These are phyloP conservation scores for Thamnophis elegans DNA, from an alignment of 2,797 vertebrate genomes.

Conservation along the genomic window DNA sequence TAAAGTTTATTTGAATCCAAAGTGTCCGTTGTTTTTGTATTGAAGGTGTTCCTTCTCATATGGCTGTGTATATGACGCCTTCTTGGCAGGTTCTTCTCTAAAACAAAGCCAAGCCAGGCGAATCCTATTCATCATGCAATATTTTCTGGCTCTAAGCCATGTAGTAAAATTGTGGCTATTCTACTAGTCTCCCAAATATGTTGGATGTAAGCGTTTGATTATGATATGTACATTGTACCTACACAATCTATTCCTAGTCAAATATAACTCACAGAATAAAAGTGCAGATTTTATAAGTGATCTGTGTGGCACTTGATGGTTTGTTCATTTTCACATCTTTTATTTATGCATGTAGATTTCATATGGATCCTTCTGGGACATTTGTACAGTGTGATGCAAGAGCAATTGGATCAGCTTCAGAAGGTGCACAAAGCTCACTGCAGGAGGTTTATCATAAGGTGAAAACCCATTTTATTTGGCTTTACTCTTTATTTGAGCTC, in stretches of 20 bases:
- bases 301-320: not conserved
- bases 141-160: not conserved
- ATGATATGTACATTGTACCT: fast-evolving
- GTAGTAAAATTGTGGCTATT: not conserved
- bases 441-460: slow-evolving; percentile 99
- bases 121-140: not conserved
- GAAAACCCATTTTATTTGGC: not conserved
- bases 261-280: not conserved
- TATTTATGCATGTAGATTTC: slow-evolving; percentile 77
- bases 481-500: not conserved
- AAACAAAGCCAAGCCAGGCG: not conserved
- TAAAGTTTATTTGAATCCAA: not conserved
- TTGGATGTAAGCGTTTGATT: not conserved
- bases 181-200: not conserved
- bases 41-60: not conserved
- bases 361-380: slow-evolving; percentile 98
- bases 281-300: not conserved
- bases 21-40: not conserved
- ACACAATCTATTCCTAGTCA: not conserved
- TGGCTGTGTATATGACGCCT: not conserved
- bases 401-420: slow-evolving; percentile 96
- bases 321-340: fast-evolving
- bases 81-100: not conserved
- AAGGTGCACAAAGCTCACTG: slow-evolving; percentile 96
- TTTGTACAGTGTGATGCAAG: slow-evolving; percentile 96